Evolutionary conservation across 2,797 vertebrate genomes (phyloP).

Genomic region (Ctenosaura bakeri): DNA sequence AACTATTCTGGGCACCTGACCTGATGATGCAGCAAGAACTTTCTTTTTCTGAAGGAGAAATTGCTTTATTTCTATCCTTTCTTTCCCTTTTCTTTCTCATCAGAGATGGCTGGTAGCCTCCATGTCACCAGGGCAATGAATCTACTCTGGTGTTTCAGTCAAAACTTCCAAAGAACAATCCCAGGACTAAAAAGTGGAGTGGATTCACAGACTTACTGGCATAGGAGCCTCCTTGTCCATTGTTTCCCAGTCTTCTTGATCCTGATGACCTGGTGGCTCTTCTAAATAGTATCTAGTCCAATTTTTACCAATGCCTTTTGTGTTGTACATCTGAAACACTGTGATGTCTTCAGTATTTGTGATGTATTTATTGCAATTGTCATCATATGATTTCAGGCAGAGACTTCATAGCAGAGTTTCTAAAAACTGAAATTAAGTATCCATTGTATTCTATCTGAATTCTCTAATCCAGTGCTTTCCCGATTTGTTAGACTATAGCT

Average conservation of each 20-base stretch:
- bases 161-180: too few species aligned
- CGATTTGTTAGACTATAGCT: neutral
- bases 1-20: slow-evolving; percentile 22
- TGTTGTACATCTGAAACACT: slow-evolving; percentile 9
- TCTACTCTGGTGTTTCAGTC: too few species aligned
- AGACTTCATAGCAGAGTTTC: neutral
- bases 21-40: slow-evolving; percentile 49
- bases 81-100: slow-evolving; percentile 11
- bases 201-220: too few species aligned
- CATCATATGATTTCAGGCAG: neutral
- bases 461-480: neutral
- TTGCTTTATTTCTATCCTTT: slow-evolving; percentile 13
- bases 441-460: neutral
- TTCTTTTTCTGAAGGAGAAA: neutral
- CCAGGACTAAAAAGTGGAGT: too few species aligned
- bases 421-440: neutral
- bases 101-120: too few species aligned
- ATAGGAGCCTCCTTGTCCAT: too few species aligned
- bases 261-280: neutral
- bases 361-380: neutral
- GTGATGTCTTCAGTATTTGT: neutral
- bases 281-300: neutral
- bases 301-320: neutral
- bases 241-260: slow-evolving; percentile 24
- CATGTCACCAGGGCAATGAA: too few species aligned